Base-by-base conservation (phyloP, 2,797 vertebrate genomes). In the Miichthys miiuy region DNA sequence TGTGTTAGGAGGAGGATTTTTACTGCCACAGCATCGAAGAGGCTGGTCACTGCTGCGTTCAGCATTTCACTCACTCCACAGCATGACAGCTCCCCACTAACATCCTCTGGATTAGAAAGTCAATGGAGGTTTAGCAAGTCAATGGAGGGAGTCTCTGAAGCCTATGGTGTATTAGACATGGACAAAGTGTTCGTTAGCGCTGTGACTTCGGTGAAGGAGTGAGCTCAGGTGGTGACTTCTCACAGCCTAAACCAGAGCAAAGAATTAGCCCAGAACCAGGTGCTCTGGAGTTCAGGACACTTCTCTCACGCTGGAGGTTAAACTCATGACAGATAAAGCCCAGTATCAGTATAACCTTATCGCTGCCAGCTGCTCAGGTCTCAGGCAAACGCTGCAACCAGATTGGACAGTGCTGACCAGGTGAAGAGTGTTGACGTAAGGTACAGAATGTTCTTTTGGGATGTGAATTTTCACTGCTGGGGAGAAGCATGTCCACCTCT, bases 311-410 rank as follows among this genome's bases (percentile, higher is more conserved):
- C 61, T 56, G 69, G 51, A 81, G 79, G 81, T 83, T 64, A 71
- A 84, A 83, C 50, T 68, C 21, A 17, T 65, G 75, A 58, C 67
- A 84, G 77, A 87, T 84, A 80, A 76, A 79, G 65, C 34, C 25
- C 71, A 27, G 38, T 85, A 85, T 89, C 82, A 78, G 62, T 48
- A 58, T 3, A 72, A 82, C 74, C 84, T 91, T 90, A 89, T 87
- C 87, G 9, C 63, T 46, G 70, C 41, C 91, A 87, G 82, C 83
- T 93, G 92, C 76, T 85, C 48, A 1, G 72, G 42, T 88, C 90
- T 72, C 87, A 91, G 82, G 68, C 69, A 41, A 38, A 9, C 4
- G 14, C 78, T 47, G 58, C 25, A 14, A 25, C 51, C 46, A n/a
- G 62, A 72, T 17, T 80, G 67, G 78, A 69, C 56, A 11, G 58